phyloP scores from a whole-genome alignment of 2,888 invertebrate species.

The Caradrina kadenii region DNA sequence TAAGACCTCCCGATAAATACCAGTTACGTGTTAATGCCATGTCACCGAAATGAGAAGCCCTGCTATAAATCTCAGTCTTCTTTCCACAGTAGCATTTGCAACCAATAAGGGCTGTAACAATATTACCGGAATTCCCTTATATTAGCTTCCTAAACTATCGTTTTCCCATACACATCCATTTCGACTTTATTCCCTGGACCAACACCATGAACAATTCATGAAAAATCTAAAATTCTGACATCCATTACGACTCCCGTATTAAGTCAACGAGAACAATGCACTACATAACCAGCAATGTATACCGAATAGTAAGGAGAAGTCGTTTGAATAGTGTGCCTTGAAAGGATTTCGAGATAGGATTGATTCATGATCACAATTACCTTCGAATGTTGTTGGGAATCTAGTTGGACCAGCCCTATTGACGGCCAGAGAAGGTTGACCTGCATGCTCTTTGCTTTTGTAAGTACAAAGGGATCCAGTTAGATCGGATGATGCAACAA shows the following conservation, averaged over 20 bases:
- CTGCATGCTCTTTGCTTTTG: constrained; percentile 44
- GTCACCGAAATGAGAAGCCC: constrained; percentile 18
- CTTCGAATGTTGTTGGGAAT: constrained; percentile 83
- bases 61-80: constrained; percentile 41
- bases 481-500: constrained; percentile 55
- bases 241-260: constrained; percentile 63
- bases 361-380: constrained; percentile 89
- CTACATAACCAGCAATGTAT: constrained; percentile 67
- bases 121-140: constrained; percentile 77
- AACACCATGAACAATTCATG: constrained; percentile 53
- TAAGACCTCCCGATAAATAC: constrained; percentile 29
- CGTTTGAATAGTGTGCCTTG: constrained; percentile 69
- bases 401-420: constrained; percentile 71
- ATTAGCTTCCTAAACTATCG: constrained; percentile 80
- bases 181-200: constrained; percentile 63
- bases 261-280: constrained; percentile 40
- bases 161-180: constrained; percentile 70
- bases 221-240: constrained; percentile 48
- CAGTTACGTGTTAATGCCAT: constrained; percentile 39
- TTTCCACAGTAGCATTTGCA: constrained; percentile 49
- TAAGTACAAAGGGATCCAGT: constrained; percentile 52
- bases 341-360: constrained; percentile 83
- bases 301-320: constrained; percentile 62
- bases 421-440: constrained; percentile 68
- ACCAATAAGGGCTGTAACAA: constrained; percentile 77